Evolutionary conservation across 2,888 invertebrate genomes (phyloP).

Genomic region (Pammene aurita): DNA sequence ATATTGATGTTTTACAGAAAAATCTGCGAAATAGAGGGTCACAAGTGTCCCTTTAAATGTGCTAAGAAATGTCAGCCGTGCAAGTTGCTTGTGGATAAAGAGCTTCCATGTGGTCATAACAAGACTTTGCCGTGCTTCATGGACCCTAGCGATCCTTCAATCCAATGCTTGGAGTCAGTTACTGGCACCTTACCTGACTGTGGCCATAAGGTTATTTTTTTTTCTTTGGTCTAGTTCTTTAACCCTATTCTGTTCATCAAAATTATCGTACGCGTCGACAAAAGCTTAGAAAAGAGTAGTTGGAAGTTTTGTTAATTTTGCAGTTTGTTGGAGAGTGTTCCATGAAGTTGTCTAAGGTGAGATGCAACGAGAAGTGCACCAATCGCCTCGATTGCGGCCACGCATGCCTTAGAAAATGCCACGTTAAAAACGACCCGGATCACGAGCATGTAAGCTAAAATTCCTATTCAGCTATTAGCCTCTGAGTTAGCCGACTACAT

Average conservation of each 20-base stretch:
- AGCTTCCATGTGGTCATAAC: constrained; percentile 78
- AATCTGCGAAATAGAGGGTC: constrained; percentile 71
- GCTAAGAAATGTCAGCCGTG: constrained; percentile 74
- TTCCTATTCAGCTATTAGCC: no score
- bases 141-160: constrained; percentile 62
- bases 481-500: no score
- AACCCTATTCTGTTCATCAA: background rate
- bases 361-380: constrained; percentile 78
- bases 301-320: constrained; percentile 40
- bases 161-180: constrained; percentile 58
- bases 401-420: constrained; percentile 82
- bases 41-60: constrained; percentile 80
- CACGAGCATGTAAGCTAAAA: constrained; percentile 62
- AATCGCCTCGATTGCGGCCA: constrained; percentile 77
- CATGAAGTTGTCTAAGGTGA: constrained; percentile 55
- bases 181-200: constrained; percentile 62
- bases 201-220: constrained; percentile 61
- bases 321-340: constrained; percentile 73
- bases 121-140: constrained; percentile 70
- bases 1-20: constrained; percentile 56
- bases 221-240: background rate
- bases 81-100: constrained; percentile 61
- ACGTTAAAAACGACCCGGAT: constrained; percentile 82
- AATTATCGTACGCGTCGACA: no score
- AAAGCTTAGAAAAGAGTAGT: no score